phyloP scores from a whole-genome alignment of 2,888 invertebrate genomes.

The Mamestra brassicae region DNA sequence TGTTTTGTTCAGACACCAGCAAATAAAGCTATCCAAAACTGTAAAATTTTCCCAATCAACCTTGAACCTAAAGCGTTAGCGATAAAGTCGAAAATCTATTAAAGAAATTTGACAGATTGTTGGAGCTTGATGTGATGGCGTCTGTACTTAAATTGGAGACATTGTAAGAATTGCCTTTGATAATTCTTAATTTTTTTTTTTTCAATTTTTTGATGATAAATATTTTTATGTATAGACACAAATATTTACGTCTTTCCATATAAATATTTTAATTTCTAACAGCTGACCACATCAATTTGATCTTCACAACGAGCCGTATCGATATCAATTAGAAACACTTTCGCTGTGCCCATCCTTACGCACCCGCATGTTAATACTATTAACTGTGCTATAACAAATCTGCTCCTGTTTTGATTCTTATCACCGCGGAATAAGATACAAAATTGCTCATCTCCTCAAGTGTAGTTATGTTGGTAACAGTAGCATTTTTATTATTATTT shows the following conservation, averaged over 20 bases:
- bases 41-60: no score
- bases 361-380: conserved; percentile 80
- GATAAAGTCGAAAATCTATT: no score
- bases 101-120: no score
- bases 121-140: no score
- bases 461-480: conserved; percentile 46
- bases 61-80: no score
- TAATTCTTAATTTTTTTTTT: conserved; percentile 19
- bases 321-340: conserved; percentile 68
- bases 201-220: neutral
- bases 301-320: conserved; percentile 51
- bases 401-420: conserved; percentile 69
- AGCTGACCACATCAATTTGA: neutral
- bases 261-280: no score
- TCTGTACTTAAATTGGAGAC: conserved; percentile 20
- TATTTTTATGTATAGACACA: neutral
- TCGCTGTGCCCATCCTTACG: conserved; percentile 71
- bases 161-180: conserved; percentile 10
- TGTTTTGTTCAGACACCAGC: conserved; percentile 15
- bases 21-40: no score
- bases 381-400: conserved; percentile 69
- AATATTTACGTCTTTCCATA: no score
- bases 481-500: conserved; percentile 76
- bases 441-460: conserved; percentile 53
- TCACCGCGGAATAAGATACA: conserved; percentile 64